Conservation (phyloP, 2,113 vertebrate genomes). For the Leucoraja erinaceus region DNA sequence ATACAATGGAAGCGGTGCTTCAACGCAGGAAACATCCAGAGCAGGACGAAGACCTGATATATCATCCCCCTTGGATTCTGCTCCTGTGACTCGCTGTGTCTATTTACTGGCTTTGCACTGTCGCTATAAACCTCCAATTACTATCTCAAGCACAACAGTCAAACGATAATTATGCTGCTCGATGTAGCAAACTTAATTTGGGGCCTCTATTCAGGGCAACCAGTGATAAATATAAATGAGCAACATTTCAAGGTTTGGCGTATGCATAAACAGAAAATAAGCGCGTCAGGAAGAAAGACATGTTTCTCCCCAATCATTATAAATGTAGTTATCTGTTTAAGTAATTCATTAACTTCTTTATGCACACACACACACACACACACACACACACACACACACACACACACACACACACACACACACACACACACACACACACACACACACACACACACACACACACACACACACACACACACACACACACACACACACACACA, state of each 20-base stretch:
- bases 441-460: not conserved
- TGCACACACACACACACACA: not conserved
- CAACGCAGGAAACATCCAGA: not conserved
- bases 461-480: not conserved
- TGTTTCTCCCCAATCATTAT: not conserved
- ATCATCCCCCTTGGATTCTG: not conserved
- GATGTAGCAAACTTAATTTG: conserved; percentile 22
- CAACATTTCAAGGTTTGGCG: not conserved
- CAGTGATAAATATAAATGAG: not conserved
- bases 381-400: not conserved
- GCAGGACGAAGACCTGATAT: not conserved
- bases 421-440: not conserved
- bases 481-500: not conserved
- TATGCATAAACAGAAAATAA: conserved; percentile 12
- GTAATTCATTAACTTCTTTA: not conserved
- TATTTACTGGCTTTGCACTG: not conserved
- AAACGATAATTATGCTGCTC: conserved; percentile 29
- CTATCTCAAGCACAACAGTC: not conserved
- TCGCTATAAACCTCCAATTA: conserved; percentile 17
- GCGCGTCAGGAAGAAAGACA: not conserved
- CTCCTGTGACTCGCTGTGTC: not conserved
- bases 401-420: not conserved
- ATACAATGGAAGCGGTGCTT: not conserved
- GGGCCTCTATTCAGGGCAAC: not conserved
- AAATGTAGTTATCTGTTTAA: conserved; percentile 10